Evolutionary conservation across 2,797 vertebrate genomes (phyloP).

Genomic region (Propithecus deckenii): DNA sequence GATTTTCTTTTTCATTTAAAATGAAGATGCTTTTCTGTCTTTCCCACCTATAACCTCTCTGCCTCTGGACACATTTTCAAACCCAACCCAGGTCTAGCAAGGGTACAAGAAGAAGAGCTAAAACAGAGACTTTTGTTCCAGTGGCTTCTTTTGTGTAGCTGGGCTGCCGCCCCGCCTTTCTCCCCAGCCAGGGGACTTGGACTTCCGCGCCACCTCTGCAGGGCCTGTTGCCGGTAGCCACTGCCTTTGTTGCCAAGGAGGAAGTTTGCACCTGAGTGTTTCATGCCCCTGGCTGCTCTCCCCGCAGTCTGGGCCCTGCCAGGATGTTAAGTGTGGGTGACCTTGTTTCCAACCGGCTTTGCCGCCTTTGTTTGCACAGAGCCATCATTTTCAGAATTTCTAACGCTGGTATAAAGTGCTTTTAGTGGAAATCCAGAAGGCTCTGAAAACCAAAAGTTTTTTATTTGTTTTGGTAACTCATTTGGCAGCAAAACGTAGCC

Average conservation of each 20-base stretch:
- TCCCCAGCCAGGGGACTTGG: too few relatives aligned
- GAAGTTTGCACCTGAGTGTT: accelerated
- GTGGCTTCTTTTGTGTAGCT: background rate
- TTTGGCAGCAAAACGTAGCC: background rate
- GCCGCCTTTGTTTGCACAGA: background rate
- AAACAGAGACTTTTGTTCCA: accelerated
- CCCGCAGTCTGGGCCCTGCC: accelerated
- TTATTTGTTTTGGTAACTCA: background rate
- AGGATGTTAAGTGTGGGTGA: accelerated
- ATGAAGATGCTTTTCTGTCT: background rate
- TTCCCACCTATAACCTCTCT: background rate
- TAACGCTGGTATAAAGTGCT: too few relatives aligned
- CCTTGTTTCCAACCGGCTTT: background rate
- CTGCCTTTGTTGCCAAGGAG: background rate
- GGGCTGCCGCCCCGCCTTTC: background rate
- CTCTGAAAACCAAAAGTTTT: background rate
- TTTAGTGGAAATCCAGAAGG: background rate
- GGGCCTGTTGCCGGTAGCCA: background rate
- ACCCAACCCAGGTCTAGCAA: background rate
- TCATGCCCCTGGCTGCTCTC: too few relatives aligned
- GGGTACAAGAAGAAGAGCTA: accelerated
- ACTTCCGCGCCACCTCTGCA: accelerated
- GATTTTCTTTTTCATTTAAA: background rate
- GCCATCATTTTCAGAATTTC: background rate
- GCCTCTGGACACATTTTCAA: background rate